phyloP scores from a whole-genome alignment of 2,797 vertebrate genomes.

The Sebastes umbrosus region DNA sequence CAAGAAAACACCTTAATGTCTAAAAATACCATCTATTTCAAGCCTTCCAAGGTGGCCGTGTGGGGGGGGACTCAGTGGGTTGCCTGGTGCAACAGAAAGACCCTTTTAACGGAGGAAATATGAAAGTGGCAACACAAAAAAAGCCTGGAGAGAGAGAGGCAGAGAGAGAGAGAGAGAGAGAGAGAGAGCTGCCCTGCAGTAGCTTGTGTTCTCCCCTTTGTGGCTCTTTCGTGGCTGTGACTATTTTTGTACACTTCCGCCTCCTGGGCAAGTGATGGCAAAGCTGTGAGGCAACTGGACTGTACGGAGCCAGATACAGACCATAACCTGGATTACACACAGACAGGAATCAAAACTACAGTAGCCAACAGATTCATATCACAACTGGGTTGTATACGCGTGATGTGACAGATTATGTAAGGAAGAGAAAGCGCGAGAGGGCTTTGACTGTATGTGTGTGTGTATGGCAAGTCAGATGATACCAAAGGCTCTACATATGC shows the following conservation, averaged over 20 bases:
- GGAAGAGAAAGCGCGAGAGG: background rate
- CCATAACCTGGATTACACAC: background rate
- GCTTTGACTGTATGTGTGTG: background rate
- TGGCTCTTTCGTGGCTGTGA: conserved; percentile 61
- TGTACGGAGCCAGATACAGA: background rate
- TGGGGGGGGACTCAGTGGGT: conserved; percentile 28
- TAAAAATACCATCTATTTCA: conserved; percentile 39
- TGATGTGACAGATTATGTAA: background rate
- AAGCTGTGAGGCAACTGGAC: conserved; percentile 37
- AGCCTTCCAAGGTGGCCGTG: conserved; percentile 38
- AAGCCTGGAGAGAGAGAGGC: background rate
- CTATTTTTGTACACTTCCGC: conserved; percentile 69
- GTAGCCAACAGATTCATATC: background rate
- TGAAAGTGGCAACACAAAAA: conserved; percentile 34
- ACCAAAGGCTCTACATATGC: background rate
- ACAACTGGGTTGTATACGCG: background rate
- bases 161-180: background rate
- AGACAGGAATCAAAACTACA: background rate
- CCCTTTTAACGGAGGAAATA: conserved; percentile 50
- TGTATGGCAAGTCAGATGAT: background rate
- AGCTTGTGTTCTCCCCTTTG: conserved; percentile 59
- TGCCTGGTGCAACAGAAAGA: conserved; percentile 48
- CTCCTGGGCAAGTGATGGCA: conserved; percentile 47
- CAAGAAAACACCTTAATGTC: background rate
- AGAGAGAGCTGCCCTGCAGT: conserved; percentile 57